These are phyloP conservation scores for Notoglanidium macrostoma DNA, from an alignment of 2,797 vertebrate genomes.

Conservation along the genomic window DNA sequence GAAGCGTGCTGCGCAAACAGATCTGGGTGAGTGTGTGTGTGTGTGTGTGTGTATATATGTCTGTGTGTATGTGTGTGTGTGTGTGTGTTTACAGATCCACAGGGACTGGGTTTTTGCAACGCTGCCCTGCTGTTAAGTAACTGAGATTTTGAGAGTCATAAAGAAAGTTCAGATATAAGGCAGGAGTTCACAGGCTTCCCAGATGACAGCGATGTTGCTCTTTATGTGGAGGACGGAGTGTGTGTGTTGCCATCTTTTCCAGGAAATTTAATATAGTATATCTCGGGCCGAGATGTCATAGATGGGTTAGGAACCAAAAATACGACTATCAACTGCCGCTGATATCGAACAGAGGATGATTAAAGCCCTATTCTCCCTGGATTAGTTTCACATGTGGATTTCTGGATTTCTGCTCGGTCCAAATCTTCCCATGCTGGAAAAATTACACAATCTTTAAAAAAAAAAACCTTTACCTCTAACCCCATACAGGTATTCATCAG, in stretches of 20 bases:
- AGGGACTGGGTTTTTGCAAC: conserved; percentile 1
- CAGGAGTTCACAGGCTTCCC: neutral
- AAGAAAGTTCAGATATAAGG: neutral
- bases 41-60: neutral
- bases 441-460: neutral
- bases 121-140: neutral
- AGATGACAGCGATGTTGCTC: neutral
- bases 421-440: neutral
- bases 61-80: neutral
- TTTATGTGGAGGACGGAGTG: neutral
- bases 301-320: neutral
- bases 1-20: conserved; percentile 29
- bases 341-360: neutral
- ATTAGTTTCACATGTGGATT: neutral
- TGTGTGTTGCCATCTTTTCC: neutral
- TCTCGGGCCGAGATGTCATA: neutral
- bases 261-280: neutral
- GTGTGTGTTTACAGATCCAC: neutral
- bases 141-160: neutral
- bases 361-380: neutral
- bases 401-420: neutral
- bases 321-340: no score
- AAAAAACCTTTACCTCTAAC: neutral
- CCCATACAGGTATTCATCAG: no score
- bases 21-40: neutral